These are phyloP conservation scores for Eriosoma lanigerum DNA, from an alignment of 1,140 invertebrate genomes.

Conservation along the genomic window DNA sequence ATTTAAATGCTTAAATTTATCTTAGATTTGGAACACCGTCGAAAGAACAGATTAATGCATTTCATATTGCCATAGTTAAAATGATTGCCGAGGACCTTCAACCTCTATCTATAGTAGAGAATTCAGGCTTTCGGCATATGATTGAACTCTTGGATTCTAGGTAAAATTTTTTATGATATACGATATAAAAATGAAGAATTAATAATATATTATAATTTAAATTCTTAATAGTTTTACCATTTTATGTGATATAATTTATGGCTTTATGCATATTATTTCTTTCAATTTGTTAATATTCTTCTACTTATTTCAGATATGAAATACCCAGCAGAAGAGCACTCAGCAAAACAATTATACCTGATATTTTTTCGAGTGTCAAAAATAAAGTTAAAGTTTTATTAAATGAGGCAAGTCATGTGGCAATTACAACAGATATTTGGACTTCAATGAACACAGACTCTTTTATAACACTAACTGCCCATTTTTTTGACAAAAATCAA, in stretches of 20 bases:
- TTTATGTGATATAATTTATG: not conserved
- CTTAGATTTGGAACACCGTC: slow-evolving; percentile 6
- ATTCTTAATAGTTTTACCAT: no score
- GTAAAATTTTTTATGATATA: not conserved
- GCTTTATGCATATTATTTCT: no score
- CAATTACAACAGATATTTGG: not conserved
- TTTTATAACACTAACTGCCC: not conserved
- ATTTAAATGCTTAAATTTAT: no score
- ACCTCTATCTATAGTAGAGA: slow-evolving; percentile 6
- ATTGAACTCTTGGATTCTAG: not conserved
- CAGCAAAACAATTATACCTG: not conserved
- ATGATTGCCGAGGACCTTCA: slow-evolving; percentile 16
- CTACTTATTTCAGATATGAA: no score
- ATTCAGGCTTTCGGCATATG: slow-evolving; percentile 3
- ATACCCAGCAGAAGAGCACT: not conserved
- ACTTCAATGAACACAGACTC: slow-evolving; percentile 19
- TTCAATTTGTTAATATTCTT: no score
- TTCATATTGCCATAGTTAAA: not conserved
- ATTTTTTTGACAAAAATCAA: not conserved
- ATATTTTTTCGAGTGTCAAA: not conserved
- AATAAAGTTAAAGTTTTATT: not conserved
- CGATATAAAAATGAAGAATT: not conserved
- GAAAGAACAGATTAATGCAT: not conserved
- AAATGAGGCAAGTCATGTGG: not conserved
- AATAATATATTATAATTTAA: not conserved